Percentiles rank a stretch among this genome's conserved stretches.
These are phyloP conservation scores for Hipparchia semele DNA, from an alignment of 2,888 invertebrate genomes.

Conservation along the genomic window DNA sequence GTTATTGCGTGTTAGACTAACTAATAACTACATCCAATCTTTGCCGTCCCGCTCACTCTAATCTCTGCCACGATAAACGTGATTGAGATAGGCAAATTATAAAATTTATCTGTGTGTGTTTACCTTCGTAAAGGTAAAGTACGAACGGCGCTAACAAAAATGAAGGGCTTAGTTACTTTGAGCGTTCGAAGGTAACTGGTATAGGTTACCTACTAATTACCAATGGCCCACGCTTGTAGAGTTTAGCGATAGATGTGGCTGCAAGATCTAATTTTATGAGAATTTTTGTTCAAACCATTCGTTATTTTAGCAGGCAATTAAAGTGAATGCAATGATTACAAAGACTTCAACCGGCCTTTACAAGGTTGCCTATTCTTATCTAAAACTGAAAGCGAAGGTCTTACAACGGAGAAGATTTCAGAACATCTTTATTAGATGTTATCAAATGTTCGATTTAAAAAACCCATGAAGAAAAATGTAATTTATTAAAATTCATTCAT, in stretches of 20 bases:
- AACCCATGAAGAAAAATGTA: too few species aligned
- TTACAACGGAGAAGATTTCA: conserved; percentile 21
- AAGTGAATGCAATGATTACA: conserved; percentile 20
- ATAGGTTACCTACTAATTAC: conserved; percentile 58
- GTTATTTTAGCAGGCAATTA: conserved; percentile 21
- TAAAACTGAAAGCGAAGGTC: conserved; percentile 18
- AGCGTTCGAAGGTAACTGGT: conserved; percentile 72
- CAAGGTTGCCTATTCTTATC: conserved; percentile 23
- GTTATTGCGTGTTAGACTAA: conserved; percentile 68
- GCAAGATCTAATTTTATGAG: neutral
- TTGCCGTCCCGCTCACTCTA: conserved; percentile 66
- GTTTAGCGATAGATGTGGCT: conserved; percentile 12
- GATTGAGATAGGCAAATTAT: conserved; percentile 67
- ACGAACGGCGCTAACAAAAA: conserved; percentile 78
- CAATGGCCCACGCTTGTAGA: conserved; percentile 24
- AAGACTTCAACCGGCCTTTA: conserved; percentile 22
- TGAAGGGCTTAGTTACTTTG: conserved; percentile 74
- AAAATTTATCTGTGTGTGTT: conserved; percentile 64
- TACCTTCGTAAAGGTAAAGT: conserved; percentile 76
- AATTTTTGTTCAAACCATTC: neutral
- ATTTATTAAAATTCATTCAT: too few species aligned
- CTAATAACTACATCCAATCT: conserved; percentile 71
- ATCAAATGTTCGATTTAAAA: neutral
- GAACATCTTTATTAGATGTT: conserved; percentile 10
- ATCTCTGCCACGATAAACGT: conserved; percentile 48